Base-by-base conservation (phyloP, 2,888 invertebrate genomes). In the Heliconius erato region DNA sequence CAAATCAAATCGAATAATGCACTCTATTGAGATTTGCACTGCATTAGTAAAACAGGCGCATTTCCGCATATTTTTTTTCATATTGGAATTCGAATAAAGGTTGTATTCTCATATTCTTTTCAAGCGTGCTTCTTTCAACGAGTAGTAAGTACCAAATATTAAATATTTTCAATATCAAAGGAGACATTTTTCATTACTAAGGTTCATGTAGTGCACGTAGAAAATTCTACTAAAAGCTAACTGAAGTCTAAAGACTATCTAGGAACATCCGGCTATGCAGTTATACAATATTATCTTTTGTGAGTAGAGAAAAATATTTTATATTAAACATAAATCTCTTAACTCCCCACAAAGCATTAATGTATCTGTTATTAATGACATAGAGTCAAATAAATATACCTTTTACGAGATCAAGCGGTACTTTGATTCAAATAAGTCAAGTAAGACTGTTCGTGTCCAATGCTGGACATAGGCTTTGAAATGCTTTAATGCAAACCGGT, bases 111-210 rank as follows among this genome's bases (percentile, higher is more conserved):
- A 59, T 76, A 76, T 76, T 76, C 5, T 76, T 26, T 35, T n/a
- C 35, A 59, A 32, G 35, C n/a, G 23, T 35, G 23, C 59, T 59
- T 59, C 35, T 63, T n/a, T 23, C n/a, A 76, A 35, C 35, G 32
- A 74, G 28, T 28, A 28, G 12, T 26, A 74, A 72, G 28, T 28
- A 28, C 6, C 35, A 32, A 59, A 74, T 74, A 74, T 74, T 74
- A 76, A 63, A 76, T 63, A 76, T 76, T 76, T 63, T 76, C 35
- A 76, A 76, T 76, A 63, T 63, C 14, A 76, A 76, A 76, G 35
- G 63, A 76, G 76, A 63, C 63, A 76, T 63, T 76, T 76, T 76
- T 76, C 76, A 76, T 76, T 63, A 76, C n/a, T n/a, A 35, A 63
- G 26, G 59, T 76, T 35, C 40, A 40, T 63, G 63, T 63, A 63